Evolutionary conservation across 2,113 vertebrate genomes (phyloP).

Genomic region (Lagenorhynchus albirostris): DNA sequence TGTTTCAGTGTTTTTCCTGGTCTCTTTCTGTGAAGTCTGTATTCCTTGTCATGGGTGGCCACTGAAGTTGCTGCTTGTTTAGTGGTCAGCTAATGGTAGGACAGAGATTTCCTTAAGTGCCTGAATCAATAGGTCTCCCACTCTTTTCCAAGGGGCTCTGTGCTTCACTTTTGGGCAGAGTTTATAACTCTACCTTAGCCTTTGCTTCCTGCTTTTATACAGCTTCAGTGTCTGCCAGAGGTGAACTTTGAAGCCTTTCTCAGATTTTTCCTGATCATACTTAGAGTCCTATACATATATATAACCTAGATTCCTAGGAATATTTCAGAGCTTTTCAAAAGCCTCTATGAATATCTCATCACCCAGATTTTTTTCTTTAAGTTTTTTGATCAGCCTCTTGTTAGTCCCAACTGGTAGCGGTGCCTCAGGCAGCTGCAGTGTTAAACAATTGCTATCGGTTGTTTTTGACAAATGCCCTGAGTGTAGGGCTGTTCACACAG

Average conservation of each 20-base stretch:
- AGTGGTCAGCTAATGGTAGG: not conserved
- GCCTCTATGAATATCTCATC: too few relatives aligned
- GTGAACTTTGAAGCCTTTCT: not conserved
- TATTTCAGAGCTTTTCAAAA: too few relatives aligned
- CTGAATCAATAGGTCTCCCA: not conserved
- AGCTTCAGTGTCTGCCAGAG: not conserved
- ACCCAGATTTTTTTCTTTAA: too few relatives aligned
- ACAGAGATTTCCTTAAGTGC: not conserved
- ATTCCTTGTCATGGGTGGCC: not conserved
- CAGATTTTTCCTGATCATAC: not conserved
- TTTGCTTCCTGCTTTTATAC: not conserved
- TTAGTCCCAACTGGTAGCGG: too few relatives aligned
- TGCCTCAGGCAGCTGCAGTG: not conserved
- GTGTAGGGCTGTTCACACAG: not conserved
- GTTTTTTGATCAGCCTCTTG: too few relatives aligned
- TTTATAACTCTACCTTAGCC: not conserved
- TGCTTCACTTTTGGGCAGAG: not conserved
- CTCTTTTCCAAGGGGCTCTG: not conserved
- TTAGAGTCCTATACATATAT: not conserved
- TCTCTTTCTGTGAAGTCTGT: not conserved
- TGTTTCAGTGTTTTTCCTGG: not conserved
- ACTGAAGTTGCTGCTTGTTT: not conserved
- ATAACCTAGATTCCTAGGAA: not conserved
- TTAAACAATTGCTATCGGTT: not conserved
- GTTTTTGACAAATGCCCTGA: not conserved